Evolutionary conservation across 1,140 invertebrate species (phyloP).

Genomic region (Phortica variegata): DNA sequence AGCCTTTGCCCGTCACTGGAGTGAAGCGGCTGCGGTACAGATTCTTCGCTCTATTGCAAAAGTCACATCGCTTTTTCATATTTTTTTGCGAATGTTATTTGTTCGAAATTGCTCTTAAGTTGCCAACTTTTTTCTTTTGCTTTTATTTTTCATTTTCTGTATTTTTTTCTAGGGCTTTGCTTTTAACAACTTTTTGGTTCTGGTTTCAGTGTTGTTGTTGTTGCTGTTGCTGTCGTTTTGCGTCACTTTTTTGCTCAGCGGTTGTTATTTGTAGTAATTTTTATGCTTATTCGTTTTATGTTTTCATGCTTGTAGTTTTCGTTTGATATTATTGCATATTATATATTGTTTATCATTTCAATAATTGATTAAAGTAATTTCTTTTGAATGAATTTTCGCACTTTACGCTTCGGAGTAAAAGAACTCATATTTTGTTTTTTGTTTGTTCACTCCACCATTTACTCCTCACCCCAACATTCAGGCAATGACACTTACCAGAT

Average conservation of each 20-base stretch:
- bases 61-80: slow-evolving; percentile 12
- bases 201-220: not conserved
- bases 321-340: not conserved
- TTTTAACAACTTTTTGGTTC: slow-evolving; percentile 2
- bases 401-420: not conserved
- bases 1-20: not conserved
- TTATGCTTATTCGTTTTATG: no score
- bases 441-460: not conserved
- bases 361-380: not conserved
- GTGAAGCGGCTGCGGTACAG: not conserved
- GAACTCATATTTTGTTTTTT: slow-evolving; percentile 3
- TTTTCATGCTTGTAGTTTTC: no score
- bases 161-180: not conserved
- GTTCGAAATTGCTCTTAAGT: slow-evolving; percentile 33
- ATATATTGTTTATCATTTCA: slow-evolving; percentile 1
- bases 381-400: not conserved
- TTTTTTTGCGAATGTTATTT: slow-evolving; percentile 33
- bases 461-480: no score
- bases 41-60: no score
- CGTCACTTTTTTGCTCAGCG: no score
- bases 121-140: slow-evolving; percentile 20
- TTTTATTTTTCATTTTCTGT: not conserved
- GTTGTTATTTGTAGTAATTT: no score
- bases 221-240: slow-evolving; percentile 7
- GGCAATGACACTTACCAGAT: no score